Evolutionary conservation across 2,888 invertebrate species (phyloP), one percentile per base, ranked within the genome.

Genomic region (Bruchidius siliquastri): DNA sequence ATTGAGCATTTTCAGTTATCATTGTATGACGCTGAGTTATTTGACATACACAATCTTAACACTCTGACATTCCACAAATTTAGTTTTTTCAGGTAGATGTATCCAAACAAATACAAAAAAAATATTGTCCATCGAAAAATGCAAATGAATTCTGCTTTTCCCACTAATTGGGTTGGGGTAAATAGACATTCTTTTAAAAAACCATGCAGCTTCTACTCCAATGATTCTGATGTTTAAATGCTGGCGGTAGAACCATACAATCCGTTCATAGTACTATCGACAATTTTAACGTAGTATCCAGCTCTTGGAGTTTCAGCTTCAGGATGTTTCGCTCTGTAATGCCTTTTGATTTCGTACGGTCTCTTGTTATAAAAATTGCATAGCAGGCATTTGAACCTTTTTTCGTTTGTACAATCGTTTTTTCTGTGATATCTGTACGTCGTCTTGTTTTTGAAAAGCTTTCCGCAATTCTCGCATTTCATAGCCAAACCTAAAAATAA

Each of bases 331-430:
- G 70, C 1, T 20, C 32, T 21, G 22, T 71, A 73, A 21, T 73
- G 73, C 26, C 22, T 71, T 26, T 73, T 73, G 13, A 73, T 71
- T 21, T 73, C 73, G 67, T 73, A 73, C 0, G 71, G 22, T 0
- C 73, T 21, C 69, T 73, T 73, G 26, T 49, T 73, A 32, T 68
- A 73, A 68, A 67, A 68, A 20, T 73, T 22, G 68, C 73, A 73
- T n/a, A 49, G 71, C 1, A 68, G 21, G 18, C 73, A 73, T 66
- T 73, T 73, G 21, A 49, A 73, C 4, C 68, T 71, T 49, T 73
- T 73, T 26, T 73, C 69, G 22, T 67, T 71, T 18, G 68, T 73
- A 68, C 73, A 73, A 18, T 73, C 73, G 8, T 68, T 22, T 8
- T 71, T 73, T 20, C 26, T 67, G 68, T 73, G 73, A n/a, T 71